Evolutionary conservation across 2,888 invertebrate species (phyloP), one percentile per base, ranked within the genome.

Genomic region (Apotomis betuletana): DNA sequence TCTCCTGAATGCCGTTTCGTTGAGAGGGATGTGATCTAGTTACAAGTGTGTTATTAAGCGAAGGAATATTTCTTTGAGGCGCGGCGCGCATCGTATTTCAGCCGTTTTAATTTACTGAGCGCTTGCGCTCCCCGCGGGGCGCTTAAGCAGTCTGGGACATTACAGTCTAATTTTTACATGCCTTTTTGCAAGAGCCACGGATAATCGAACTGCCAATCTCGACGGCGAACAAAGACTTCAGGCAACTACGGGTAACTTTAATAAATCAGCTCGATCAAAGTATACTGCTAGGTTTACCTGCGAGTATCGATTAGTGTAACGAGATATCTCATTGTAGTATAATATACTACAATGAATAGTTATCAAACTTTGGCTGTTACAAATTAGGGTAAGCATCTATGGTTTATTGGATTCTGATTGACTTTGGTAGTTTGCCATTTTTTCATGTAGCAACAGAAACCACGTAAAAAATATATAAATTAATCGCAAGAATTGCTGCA

Each of bases 181-280:
- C 85, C 87, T 85, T 91, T 92, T 91, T 90, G 83, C 83, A 82
- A 81, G 84, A 86, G 86, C 81, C 77, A 78, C 79, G 87, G 88
- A 91, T 92, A 92, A 92, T 92, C 91, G 91, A 92, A 90, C 89
- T 92, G 92, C 90, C 92, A 92, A 92, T 92, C 92, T 87, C 77
- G 83, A 80, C 81, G 76, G 76, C 75, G 87, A 86, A 90, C 89
- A 91, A 90, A 88, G 87, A 80, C 76, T 75, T 77, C 77, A 78
- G 79, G 77, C 78, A 86, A 86, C 87, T 87, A 87, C 81, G 83
- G 79, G 81, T 78, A 86, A 84, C 81, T 87, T 83, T 85, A 85
- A 87, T 87, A 85, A 84, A 83, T 83, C 83, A 84, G 76, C 70
- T 73, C 76, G 51, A 70, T 80, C 78, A 76, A 15, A 55, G 73